These are phyloP conservation scores for Digitonthophagus gazella DNA, from an alignment of 2,888 invertebrate genomes.

Conservation along the genomic window DNA sequence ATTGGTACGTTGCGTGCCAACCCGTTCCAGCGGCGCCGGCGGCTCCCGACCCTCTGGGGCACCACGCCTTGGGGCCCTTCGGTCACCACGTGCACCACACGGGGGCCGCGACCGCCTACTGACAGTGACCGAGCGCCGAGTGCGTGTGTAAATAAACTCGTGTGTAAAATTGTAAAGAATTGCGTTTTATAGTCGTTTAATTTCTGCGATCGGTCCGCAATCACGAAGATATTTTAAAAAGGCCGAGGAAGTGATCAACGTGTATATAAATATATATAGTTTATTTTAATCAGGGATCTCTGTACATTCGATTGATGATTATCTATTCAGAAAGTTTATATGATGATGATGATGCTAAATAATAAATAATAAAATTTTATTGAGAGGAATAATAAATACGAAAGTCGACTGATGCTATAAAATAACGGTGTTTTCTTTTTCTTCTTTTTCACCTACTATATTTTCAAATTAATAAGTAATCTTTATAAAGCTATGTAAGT, in stretches of 20 bases:
- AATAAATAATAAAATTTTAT: background rate
- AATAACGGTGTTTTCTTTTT: too few relatives aligned
- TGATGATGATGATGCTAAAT: background rate
- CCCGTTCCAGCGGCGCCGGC: slow-evolving; percentile 66
- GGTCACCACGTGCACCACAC: slow-evolving; percentile 59
- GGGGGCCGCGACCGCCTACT: slow-evolving; percentile 75
- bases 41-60: slow-evolving; percentile 66
- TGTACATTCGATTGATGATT: background rate
- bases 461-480: too few relatives aligned
- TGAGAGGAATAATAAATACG: background rate
- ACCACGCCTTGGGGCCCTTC: slow-evolving; percentile 52
- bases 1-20: slow-evolving; percentile 78
- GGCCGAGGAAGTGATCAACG: background rate
- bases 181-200: background rate
- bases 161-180: background rate
- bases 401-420: background rate
- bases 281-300: background rate
- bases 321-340: background rate
- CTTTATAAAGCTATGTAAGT: too few relatives aligned
- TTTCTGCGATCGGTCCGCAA: background rate
- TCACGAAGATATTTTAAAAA: background rate
- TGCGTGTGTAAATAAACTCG: slow-evolving; percentile 2
- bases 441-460: too few relatives aligned
- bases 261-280: background rate
- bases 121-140: slow-evolving; percentile 47